Evolutionary conservation across 2,113 vertebrate genomes (phyloP), one percentile per base, ranked within the genome.

Genomic region (Chloropsis cyanopogon): DNA sequence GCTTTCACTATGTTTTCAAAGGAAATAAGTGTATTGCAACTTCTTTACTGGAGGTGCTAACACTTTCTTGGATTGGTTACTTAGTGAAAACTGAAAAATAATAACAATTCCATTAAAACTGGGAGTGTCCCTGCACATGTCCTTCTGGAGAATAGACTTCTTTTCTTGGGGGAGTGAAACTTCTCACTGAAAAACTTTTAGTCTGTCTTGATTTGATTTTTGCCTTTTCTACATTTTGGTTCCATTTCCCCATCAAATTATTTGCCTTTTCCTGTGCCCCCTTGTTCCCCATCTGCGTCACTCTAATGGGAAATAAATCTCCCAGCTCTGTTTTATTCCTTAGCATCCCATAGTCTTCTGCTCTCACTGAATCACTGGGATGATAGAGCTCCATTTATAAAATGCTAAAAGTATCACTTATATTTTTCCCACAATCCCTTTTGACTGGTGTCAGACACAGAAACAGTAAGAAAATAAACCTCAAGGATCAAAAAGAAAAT

Each of bases 261-360:
- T 56, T 82, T 9, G 0, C 7, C 46, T 91, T 84, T 93, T 59
- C 47, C 57, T 53, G 47, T 68, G 41, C 18, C 52, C 52, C 41
- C 23, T 85, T 84, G 31, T 29, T 82, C 57, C 37, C 37, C 18
- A 56, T 52, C 66, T 82, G 46, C 59, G 6, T 3, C 39, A 19
- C 9, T 86, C 18, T 78, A 89, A 84, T 26, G 41, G 60, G 65
- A 94, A 91, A 91, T 85, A 82, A 92, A 84, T 93, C 70, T 91
- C 84, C 65, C 50, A 70, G 73, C 20, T 84, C 35, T 78, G 84
- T 66, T 91, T 86, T 88, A 4, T 87, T 91, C 73, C 61, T 68
- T 65, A 22, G 37, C 14, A 53, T 50, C 50, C 90, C 4, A 2
- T 26, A 46, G 31, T 54, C n/a, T 69, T 42, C 61, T 93, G 46